A percentile compares a stretch with the other conserved stretches of the same genome.
Conservation (phyloP, 2,888 invertebrate genomes). For the Anoplius nigerrimus region DNA sequence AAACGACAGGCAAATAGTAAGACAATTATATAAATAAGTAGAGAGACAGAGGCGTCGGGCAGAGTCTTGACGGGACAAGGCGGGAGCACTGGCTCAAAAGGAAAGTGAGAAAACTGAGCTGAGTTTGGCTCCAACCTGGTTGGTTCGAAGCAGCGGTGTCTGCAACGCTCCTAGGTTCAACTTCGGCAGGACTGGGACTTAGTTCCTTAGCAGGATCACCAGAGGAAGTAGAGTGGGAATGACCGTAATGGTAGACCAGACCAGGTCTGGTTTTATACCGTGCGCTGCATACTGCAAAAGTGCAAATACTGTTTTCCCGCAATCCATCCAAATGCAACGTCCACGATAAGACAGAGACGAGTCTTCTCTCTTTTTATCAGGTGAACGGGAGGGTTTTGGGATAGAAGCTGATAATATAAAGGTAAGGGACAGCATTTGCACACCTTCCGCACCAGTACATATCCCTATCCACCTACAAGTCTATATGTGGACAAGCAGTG, state of each 20-base stretch:
- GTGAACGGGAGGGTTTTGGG: conserved; percentile 44
- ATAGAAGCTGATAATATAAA: conserved; percentile 41
- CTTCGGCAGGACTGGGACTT: conserved; percentile 76
- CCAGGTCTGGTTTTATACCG: conserved; percentile 98
- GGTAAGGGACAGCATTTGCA: conserved; percentile 70
- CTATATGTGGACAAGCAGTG: conserved; percentile 75
- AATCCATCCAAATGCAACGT: conserved; percentile 72
- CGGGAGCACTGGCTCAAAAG: conserved; percentile 57
- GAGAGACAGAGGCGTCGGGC: conserved; percentile 8
- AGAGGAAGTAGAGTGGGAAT: conserved; percentile 83
- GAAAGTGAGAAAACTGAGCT: conserved; percentile 77
- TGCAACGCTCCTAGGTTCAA: conserved; percentile 75
- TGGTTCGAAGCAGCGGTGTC: conserved; percentile 75
- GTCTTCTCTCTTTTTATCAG: conserved; percentile 40
- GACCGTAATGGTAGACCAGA: conserved; percentile 95
- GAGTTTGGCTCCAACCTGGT: conserved; percentile 78
- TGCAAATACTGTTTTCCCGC: conserved; percentile 75
- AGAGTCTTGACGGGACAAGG: conserved; percentile 61
- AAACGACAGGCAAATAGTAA: neutral
- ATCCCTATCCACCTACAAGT: conserved; percentile 71
- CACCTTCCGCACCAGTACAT: conserved; percentile 72
- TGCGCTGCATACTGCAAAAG: conserved; percentile 91
- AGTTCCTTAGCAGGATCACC: conserved; percentile 76
- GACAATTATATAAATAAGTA: neutral
- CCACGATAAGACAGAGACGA: conserved; percentile 61